Percentiles rank a stretch among this genome's conserved stretches.
phyloP scores from a whole-genome alignment of 2,113 vertebrate genomes.

The Anarhynchus alexandrinus region DNA sequence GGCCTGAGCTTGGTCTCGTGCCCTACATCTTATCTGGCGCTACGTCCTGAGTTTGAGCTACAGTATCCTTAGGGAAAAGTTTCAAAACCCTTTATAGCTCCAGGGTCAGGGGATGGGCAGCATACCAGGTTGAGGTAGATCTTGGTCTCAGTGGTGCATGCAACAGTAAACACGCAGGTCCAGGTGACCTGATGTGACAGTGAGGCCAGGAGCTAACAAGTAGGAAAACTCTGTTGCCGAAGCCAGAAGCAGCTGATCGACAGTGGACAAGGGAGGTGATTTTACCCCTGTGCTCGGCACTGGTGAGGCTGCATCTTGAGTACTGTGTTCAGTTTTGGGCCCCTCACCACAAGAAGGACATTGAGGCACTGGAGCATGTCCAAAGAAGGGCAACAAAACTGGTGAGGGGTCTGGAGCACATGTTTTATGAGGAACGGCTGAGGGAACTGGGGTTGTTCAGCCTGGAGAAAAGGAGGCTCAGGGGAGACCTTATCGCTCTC shows the following conservation, averaged over 20 bases:
- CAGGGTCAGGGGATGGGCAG: background rate
- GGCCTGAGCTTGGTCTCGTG: background rate
- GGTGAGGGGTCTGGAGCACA: too few species aligned
- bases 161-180: background rate
- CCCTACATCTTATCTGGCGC: background rate
- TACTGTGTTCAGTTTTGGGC: too few species aligned
- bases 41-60: background rate
- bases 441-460: too few species aligned
- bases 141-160: background rate
- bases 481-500: too few species aligned
- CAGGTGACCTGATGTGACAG: background rate
- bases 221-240: background rate
- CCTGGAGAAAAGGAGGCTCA: too few species aligned
- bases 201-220: background rate
- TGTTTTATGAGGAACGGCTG: too few species aligned
- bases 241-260: background rate
- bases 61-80: background rate
- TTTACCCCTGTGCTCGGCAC: too few species aligned
- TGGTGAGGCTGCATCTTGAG: too few species aligned
- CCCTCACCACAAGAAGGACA: too few species aligned
- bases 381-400: too few species aligned
- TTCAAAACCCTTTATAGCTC: background rate
- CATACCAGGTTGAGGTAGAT: background rate
- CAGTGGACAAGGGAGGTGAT: too few species aligned
- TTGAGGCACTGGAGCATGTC: too few species aligned